A percentile compares a stretch with the other conserved stretches of the same genome.
Conservation (phyloP, 1,140 invertebrate species). For the Tenebrio molitor region DNA sequence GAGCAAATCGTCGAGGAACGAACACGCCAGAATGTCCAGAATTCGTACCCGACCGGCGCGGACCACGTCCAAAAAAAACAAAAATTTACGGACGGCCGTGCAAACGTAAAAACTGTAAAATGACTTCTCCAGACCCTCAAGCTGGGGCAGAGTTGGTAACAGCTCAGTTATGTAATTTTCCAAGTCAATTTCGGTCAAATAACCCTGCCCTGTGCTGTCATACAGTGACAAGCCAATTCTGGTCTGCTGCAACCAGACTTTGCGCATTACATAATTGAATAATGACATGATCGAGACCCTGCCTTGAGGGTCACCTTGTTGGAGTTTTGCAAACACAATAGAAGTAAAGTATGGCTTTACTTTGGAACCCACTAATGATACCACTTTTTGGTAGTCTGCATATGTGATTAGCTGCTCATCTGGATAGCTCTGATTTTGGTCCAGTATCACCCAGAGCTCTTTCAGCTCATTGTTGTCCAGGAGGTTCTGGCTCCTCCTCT, state of each 20-base stretch:
- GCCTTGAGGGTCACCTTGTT: constrained; percentile 86
- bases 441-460: constrained; percentile 85
- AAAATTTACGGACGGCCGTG: constrained; percentile 94
- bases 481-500: constrained; percentile 85
- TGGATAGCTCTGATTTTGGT: constrained; percentile 82
- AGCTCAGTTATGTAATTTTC: constrained; percentile 96
- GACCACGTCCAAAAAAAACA: constrained; percentile 95
- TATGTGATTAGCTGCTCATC: constrained; percentile 91
- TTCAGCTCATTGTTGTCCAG: constrained; percentile 91
- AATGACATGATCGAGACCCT: constrained; percentile 85
- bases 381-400: constrained; percentile 85
- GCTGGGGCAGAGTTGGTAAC: constrained; percentile 90
- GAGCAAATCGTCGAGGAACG: constrained; percentile 92
- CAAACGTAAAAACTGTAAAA: constrained; percentile 98
- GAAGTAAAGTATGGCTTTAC: constrained; percentile 84
- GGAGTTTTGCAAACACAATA: constrained; percentile 87
- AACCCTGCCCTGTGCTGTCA: constrained; percentile 93
- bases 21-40: constrained; percentile 90
- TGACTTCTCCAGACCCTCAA: constrained; percentile 91
- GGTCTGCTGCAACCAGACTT: constrained; percentile 95
- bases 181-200: constrained; percentile 90
- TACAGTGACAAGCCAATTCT: constrained; percentile 93
- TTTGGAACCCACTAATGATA: constrained; percentile 73
- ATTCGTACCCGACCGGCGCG: constrained; percentile 91
- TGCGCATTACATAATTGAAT: constrained; percentile 96